phyloP scores from a whole-genome alignment of 2,888 invertebrate genomes.

The Mamestra brassicae region DNA sequence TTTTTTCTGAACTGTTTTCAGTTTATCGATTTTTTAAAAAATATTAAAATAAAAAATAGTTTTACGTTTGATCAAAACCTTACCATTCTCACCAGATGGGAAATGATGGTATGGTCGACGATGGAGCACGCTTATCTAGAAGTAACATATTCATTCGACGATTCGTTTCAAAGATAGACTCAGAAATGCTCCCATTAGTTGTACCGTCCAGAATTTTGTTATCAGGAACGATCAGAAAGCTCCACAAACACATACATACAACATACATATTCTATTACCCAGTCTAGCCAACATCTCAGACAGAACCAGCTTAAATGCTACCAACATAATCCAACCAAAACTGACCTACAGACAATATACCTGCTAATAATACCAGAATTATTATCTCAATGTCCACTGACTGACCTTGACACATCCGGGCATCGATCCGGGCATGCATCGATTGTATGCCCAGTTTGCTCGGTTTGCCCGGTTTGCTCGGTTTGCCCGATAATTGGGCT shows the following conservation, averaged over 20 bases:
- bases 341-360: constrained; percentile 15
- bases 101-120: too few relatives aligned
- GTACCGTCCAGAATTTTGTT: too few relatives aligned
- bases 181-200: too few relatives aligned
- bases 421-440: constrained; percentile 53
- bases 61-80: too few relatives aligned
- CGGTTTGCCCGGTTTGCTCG: constrained; percentile 41
- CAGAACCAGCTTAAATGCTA: background rate
- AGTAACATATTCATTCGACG: too few relatives aligned
- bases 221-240: background rate
- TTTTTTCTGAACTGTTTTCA: too few relatives aligned
- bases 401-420: constrained; percentile 53
- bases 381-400: constrained; percentile 41
- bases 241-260: background rate
- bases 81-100: too few relatives aligned
- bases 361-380: constrained; percentile 31
- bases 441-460: constrained; percentile 48
- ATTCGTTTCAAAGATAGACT: too few relatives aligned
- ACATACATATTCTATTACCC: background rate
- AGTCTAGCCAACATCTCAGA: background rate
- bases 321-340: background rate
- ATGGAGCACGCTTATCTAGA: too few relatives aligned
- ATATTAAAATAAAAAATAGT: too few relatives aligned
- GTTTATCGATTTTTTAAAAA: too few relatives aligned
- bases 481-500: constrained; percentile 51